These are phyloP conservation scores for Vireo griseus DNA, from an alignment of 2,797 vertebrate genomes.

Conservation along the genomic window DNA sequence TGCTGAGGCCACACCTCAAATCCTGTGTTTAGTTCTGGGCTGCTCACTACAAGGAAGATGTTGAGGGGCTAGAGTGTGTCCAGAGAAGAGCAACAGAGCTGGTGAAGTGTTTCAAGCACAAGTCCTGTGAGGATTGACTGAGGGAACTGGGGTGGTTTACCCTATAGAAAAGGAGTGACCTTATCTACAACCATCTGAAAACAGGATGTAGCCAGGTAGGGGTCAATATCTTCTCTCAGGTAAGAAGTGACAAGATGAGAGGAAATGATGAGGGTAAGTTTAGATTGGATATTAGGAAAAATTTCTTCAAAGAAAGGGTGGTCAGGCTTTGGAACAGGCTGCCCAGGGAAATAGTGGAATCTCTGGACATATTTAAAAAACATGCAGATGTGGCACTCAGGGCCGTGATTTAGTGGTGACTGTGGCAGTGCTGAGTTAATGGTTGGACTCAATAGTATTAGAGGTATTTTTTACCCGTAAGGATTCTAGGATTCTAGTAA, in stretches of 20 bases:
- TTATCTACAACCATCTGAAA: neutral
- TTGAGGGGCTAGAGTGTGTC: neutral
- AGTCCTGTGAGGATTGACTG: neutral
- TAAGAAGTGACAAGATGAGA: neutral
- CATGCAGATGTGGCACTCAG: neutral
- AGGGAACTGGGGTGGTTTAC: neutral
- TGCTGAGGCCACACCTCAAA: neutral
- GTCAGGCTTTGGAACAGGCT: neutral
- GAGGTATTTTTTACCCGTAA: neutral
- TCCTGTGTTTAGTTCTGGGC: neutral
- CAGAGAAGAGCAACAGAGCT: neutral
- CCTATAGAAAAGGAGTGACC: neutral
- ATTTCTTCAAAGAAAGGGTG: neutral
- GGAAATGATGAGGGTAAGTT: neutral
- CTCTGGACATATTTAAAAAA: neutral
- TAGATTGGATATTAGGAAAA: neutral
- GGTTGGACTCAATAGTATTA: neutral
- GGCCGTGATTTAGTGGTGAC: neutral
- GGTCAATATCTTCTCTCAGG: neutral
- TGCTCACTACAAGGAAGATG: neutral
- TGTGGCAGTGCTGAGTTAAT: accelerated
- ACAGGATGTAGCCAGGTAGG: neutral
- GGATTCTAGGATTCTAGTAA: neutral
- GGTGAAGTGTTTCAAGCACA: neutral
- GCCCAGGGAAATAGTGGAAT: neutral